phyloP scores from a whole-genome alignment of 2,888 invertebrate genomes.

The Callyntrura guangdongensis region DNA sequence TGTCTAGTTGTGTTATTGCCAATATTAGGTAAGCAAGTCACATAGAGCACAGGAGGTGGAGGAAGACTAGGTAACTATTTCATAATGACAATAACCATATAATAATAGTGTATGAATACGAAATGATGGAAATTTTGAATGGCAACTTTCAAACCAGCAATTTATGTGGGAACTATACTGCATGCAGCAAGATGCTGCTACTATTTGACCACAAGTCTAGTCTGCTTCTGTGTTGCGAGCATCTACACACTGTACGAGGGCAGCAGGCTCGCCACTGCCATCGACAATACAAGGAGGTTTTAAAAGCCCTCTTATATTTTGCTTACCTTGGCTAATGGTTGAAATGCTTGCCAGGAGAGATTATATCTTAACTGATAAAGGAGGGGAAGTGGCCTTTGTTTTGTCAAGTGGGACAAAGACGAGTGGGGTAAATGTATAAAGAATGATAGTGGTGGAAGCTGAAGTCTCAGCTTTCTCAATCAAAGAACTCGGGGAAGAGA shows the following conservation, averaged over 20 bases:
- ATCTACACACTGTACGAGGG: neutral
- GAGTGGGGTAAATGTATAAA: constrained; percentile 71
- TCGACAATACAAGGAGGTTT: constrained; percentile 21
- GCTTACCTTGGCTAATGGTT: constrained; percentile 77
- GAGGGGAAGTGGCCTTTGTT: constrained; percentile 74
- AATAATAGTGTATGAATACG: constrained; percentile 23
- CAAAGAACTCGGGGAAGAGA: constrained; percentile 69
- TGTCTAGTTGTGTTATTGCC: too few relatives aligned
- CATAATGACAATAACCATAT: neutral
- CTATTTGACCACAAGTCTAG: constrained; percentile 26
- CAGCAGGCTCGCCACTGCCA: constrained; percentile 7
- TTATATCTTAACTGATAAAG: constrained; percentile 77
- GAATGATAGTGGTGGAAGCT: constrained; percentile 62
- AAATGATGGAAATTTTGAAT: constrained; percentile 45
- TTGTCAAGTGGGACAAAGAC: constrained; percentile 77
- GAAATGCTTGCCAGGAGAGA: constrained; percentile 74
- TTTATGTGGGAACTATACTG: neutral
- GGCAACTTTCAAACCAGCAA: constrained; percentile 38
- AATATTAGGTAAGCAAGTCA: too few relatives aligned
- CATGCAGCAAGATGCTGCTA: neutral
- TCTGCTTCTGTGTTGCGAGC: neutral
- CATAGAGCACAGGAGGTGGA: too few relatives aligned
- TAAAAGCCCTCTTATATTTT: constrained; percentile 62
- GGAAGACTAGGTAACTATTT: too few relatives aligned
- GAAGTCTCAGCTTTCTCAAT: constrained; percentile 71